Evolutionary conservation across 2,797 vertebrate genomes (phyloP).

Genomic region (Parauchenoglanis punctatus): DNA sequence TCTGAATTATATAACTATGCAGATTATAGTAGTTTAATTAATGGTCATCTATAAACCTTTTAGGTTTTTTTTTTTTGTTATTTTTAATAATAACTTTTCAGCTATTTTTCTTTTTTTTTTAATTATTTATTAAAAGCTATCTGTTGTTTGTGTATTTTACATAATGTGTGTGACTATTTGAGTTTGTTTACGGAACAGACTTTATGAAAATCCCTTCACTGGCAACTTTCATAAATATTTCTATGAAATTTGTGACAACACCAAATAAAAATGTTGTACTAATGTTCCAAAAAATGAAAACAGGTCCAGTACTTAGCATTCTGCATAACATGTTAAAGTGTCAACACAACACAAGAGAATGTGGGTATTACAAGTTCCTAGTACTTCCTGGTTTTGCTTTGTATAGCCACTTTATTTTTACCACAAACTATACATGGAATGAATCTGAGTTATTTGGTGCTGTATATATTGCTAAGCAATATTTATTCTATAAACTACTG

Average conservation of each 20-base stretch:
- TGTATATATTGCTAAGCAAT: no score
- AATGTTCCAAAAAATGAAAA: conserved; percentile 1
- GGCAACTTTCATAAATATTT: conserved; percentile 26
- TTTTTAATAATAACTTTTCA: not conserved
- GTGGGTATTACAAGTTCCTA: conserved; percentile 35
- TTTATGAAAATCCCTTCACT: not conserved
- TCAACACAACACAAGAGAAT: conserved; percentile 27
- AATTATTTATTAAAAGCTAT: not conserved
- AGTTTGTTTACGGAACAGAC: conserved; percentile 1
- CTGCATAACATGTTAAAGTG: conserved; percentile 13
- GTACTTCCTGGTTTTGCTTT: conserved; percentile 22
- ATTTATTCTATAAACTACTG: no score
- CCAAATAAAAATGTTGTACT: conserved; percentile 11
- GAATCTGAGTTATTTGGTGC: not conserved
- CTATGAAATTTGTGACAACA: conserved; percentile 6
- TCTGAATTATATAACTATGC: not conserved
- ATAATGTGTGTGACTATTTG: not conserved
- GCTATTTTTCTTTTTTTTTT: not conserved
- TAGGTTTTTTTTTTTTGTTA: no score
- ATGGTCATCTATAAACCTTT: no score
- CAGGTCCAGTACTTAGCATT: not conserved
- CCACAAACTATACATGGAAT: conserved; percentile 33
- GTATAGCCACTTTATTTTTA: conserved; percentile 22
- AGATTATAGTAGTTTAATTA: no score
- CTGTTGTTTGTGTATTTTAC: not conserved